Evolutionary conservation across 2,797 vertebrate genomes (phyloP), one percentile per base, ranked within the genome.

Genomic region (Zenarchopterus dispar): DNA sequence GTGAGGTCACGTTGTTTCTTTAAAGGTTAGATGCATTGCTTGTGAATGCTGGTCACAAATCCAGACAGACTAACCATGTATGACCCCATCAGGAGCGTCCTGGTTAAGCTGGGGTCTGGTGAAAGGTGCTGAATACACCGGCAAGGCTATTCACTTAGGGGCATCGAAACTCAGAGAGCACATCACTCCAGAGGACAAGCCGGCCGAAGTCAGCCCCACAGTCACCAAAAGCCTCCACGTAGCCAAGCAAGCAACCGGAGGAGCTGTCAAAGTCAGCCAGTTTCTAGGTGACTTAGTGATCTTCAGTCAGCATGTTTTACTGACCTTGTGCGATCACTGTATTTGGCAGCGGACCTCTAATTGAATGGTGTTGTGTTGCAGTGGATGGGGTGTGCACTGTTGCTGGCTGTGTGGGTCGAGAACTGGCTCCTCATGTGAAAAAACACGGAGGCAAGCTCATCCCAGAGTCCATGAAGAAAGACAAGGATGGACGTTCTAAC

Each of bases 211-310:
- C 87, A 98, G 92, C 80, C 97, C 98, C 61, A 85, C 94, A 0
- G 95, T 99, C 70, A 91, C 94, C 73, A 97, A 89, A 81, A 94
- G 97, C 46, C 96, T 99, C 57, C 93, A 97, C 0, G 95, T 98
- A 47, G 97, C 97, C 69, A 99, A 97, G 89, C 96, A 97, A 73
- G 98, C 97, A 7, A 98, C 97, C 0, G 97, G 97, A 55, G 96
- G 97, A 60, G 98, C 98, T 1, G 97, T 97, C 7, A 97, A 95
- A 95, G 97, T 99, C 94, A 99, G 97, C 90, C 97, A 99, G 45
- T 96, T 97, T 82, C 87, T 99, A 65, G 98, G 97, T 98, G 93
- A 95, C 21, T 0, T 6, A 44, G 9, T 43, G 15, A 1, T 51
- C 33, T 43, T 11, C 57, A 5, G 4, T 80, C 77, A 22, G 69